These are phyloP conservation scores for Calonectris borealis DNA, from an alignment of 2,113 vertebrate species.

Conservation along the genomic window DNA sequence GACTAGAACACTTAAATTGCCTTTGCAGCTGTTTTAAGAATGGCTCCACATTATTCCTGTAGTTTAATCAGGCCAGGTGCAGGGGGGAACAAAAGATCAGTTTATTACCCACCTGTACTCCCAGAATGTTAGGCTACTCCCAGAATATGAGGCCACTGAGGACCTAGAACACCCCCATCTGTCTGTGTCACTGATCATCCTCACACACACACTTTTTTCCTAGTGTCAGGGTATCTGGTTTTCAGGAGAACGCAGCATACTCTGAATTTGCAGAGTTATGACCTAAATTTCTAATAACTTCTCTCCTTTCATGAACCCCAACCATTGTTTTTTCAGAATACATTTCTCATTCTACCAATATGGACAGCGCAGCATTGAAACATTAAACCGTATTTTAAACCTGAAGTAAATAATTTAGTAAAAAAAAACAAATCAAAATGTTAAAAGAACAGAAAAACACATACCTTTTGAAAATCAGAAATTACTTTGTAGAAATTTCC, in stretches of 20 bases:
- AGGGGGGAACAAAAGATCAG: not conserved
- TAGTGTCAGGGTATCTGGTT: not conserved
- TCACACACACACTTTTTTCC: not conserved
- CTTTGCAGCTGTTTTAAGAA: not conserved
- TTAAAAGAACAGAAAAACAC: not conserved
- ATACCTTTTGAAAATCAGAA: slow-evolving; percentile 50
- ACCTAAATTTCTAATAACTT: not conserved
- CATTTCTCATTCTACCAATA: not conserved
- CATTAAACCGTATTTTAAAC: not conserved
- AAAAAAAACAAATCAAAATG: not conserved
- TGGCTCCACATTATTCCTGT: not conserved
- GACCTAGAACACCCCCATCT: not conserved
- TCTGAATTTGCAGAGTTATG: not conserved
- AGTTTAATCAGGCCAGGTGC: not conserved
- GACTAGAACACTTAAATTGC: not conserved
- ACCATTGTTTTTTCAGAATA: not conserved
- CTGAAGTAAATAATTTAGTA: not conserved
- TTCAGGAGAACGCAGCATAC: not conserved
- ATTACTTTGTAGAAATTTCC: not conserved
- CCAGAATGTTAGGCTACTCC: not conserved
- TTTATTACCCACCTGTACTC: not conserved
- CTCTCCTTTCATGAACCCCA: not conserved
- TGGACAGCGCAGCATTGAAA: not conserved
- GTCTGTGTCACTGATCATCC: not conserved
- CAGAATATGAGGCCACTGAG: not conserved